These are phyloP conservation scores for Nansenia antarctica DNA, from an alignment of 2,113 vertebrate species.

Conservation along the genomic window DNA sequence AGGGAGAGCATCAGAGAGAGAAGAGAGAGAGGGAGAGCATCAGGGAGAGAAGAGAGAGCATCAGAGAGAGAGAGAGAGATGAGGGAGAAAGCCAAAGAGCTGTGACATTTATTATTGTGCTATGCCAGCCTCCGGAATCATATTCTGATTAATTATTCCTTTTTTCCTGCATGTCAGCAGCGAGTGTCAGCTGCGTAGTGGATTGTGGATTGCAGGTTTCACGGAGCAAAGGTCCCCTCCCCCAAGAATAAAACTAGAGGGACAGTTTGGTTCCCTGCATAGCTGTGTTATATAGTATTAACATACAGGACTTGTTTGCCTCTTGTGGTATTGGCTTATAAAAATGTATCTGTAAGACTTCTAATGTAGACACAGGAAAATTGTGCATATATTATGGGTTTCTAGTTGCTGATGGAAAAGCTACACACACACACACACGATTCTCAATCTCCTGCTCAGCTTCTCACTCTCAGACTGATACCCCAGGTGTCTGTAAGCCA, in stretches of 20 bases:
- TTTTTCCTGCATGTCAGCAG: not conserved
- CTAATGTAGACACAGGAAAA: slow-evolving; percentile 9
- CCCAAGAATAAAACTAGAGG: not conserved
- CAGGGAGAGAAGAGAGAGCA: slow-evolving; percentile 2
- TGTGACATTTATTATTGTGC: not conserved
- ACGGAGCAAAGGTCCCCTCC: slow-evolving; percentile 11
- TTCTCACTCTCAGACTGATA: slow-evolving; percentile 11
- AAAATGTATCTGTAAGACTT: not conserved
- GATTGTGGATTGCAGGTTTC: slow-evolving; percentile 10
- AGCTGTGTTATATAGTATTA: no score
- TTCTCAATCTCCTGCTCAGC: slow-evolving; percentile 22
- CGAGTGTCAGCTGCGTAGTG: slow-evolving; percentile 1
- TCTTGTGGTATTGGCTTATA: not conserved
- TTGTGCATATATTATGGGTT: slow-evolving; percentile 2
- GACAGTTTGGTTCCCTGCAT: not conserved
- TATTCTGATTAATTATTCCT: slow-evolving; percentile 53
- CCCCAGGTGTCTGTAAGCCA: slow-evolving; percentile 35
- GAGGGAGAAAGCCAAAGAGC: not conserved
- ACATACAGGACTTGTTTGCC: no score
- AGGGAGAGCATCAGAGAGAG: slow-evolving; percentile 13
- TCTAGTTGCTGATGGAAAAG: not conserved
- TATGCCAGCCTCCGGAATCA: slow-evolving; percentile 25
- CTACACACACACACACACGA: not conserved
- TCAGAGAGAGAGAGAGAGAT: not conserved
- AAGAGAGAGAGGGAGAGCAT: not conserved